Conservation (phyloP, 2,888 invertebrate genomes). For the Timema podura region DNA sequence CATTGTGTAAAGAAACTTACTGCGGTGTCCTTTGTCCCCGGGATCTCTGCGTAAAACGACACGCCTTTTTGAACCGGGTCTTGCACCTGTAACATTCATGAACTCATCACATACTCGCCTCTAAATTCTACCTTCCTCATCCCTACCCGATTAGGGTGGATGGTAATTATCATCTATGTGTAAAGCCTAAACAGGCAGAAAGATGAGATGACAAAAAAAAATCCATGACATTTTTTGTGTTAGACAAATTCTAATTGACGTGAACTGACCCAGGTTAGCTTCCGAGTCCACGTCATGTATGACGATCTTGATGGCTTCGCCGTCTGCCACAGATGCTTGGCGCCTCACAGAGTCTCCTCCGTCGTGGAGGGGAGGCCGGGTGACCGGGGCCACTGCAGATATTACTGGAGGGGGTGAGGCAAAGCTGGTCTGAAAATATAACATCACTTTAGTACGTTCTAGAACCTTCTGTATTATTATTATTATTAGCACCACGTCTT, state of each 20-base stretch:
- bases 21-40: conserved; percentile 78
- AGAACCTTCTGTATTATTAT: no score
- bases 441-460: no score
- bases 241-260: neutral
- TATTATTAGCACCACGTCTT: no score
- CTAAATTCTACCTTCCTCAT: no score
- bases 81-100: conserved; percentile 31
- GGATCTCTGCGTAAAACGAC: conserved; percentile 73
- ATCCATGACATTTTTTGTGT: no score
- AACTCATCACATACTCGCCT: neutral
- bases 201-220: no score
- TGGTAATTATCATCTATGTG: no score
- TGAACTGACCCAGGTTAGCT: conserved; percentile 46
- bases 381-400: conserved; percentile 56
- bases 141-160: no score
- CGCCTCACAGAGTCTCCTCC: conserved; percentile 46
- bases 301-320: conserved; percentile 88
- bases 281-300: conserved; percentile 88
- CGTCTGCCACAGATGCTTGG: conserved; percentile 78
- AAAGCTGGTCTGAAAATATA: conserved; percentile 39
- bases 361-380: neutral
- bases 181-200: no score
- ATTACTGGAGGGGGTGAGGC: conserved; percentile 46
- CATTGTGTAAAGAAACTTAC: conserved; percentile 53
- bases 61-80: conserved; percentile 57